phyloP scores from a whole-genome alignment of 23 tunicate genomes.

The Oikopleura albicans region DNA sequence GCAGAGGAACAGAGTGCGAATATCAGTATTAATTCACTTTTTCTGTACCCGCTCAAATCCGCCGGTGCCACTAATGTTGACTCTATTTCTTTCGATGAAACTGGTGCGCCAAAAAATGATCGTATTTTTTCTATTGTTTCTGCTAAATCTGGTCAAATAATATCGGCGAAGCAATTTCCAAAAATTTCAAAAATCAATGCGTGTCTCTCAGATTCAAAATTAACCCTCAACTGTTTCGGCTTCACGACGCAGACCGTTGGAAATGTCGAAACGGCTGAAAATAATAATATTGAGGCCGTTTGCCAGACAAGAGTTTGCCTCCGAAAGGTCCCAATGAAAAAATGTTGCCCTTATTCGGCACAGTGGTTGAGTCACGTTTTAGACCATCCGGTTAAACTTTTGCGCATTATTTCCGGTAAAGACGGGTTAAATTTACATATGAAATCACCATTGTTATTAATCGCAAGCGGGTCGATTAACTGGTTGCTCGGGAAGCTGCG shows the following conservation, averaged over 20 bases:
- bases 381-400: not conserved
- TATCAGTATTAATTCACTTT: too few relatives aligned
- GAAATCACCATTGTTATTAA: not conserved
- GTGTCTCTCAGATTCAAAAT: not conserved
- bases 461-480: not conserved
- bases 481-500: not conserved
- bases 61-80: not conserved
- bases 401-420: not conserved
- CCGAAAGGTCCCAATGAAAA: not conserved
- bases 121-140: not conserved
- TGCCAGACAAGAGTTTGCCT: not conserved
- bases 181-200: not conserved
- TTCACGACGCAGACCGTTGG: not conserved
- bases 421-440: slow-evolving; percentile 2
- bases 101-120: not conserved
- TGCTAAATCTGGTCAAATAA: not conserved
- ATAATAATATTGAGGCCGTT: not conserved
- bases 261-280: not conserved
- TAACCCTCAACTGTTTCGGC: not conserved
- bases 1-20: too few relatives aligned
- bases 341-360: not conserved
- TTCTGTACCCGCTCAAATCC: not conserved
- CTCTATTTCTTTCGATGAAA: not conserved
- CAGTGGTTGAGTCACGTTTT: not conserved
- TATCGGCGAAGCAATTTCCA: not conserved